A percentile compares a stretch with the other conserved stretches of the same genome.
phyloP scores from a whole-genome alignment of 2,888 invertebrate genomes.

The Willowsia nigromaculata region DNA sequence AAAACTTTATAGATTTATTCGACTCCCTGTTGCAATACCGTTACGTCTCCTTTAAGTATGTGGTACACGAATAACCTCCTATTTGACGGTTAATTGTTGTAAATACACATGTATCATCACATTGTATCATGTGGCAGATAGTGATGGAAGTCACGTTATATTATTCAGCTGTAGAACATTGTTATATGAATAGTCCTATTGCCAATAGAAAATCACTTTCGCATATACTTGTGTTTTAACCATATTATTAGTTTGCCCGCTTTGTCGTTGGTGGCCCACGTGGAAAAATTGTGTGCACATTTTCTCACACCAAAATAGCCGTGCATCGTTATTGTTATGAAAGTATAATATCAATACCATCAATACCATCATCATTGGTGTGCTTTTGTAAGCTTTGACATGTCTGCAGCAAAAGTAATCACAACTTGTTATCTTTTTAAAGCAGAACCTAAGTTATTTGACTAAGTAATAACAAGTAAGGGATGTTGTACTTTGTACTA shows the following conservation, averaged over 20 bases:
- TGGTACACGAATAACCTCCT: neutral
- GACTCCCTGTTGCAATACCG: constrained; percentile 2
- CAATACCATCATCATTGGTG: constrained; percentile 14
- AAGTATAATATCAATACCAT: neutral
- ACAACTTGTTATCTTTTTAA: constrained; percentile 3
- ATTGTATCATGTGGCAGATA: neutral
- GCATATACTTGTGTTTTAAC: constrained; percentile 20
- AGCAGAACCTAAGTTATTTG: neutral
- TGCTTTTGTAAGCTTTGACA: constrained; percentile 26
- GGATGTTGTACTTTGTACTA: constrained; percentile 13
- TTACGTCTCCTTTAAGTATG: constrained; percentile 12
- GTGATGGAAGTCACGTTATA: constrained; percentile 31
- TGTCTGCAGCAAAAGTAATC: neutral
- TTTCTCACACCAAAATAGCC: constrained; percentile 7
- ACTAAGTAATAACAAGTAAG: neutral
- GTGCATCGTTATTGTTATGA: neutral
- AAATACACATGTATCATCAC: constrained; percentile 32
- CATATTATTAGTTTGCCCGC: constrained; percentile 13
- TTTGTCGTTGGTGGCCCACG: neutral
- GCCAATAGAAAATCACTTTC: constrained; percentile 7
- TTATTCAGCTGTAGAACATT: constrained; percentile 32
- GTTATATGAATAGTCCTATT: neutral
- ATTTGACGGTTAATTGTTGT: constrained; percentile 14
- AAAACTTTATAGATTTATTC: neutral
- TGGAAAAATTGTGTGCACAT: neutral